Evolutionary conservation across 2,113 vertebrate genomes (phyloP).

Genomic region (Cyprinodon variegatus): DNA sequence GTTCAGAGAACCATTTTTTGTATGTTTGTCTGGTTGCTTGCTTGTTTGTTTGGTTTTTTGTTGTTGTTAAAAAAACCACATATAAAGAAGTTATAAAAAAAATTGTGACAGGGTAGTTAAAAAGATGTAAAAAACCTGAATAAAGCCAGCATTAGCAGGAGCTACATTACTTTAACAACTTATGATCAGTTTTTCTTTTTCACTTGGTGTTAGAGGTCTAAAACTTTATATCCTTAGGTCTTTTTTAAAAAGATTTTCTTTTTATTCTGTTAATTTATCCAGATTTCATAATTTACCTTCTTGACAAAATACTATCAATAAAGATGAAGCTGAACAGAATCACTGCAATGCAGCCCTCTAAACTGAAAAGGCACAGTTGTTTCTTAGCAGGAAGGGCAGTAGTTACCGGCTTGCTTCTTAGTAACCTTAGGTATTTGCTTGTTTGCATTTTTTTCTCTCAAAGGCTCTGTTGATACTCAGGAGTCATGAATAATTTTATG

Average conservation of each 20-base stretch:
- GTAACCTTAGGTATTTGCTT: constrained; percentile 77
- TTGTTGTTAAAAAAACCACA: too few species aligned
- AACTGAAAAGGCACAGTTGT: constrained; percentile 81
- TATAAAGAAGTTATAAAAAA: too few species aligned
- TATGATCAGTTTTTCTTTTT: not conserved
- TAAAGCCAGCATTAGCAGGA: not conserved
- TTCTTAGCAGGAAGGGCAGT: constrained; percentile 71
- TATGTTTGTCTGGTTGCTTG: too few species aligned
- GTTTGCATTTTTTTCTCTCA: constrained; percentile 63
- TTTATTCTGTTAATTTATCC: not conserved
- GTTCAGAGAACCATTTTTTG: too few species aligned
- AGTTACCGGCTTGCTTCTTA: constrained; percentile 71
- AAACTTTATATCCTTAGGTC: not conserved
- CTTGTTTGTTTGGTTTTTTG: too few species aligned
- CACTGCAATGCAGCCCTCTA: constrained; percentile 26
- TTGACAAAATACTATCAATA: constrained; percentile 9
- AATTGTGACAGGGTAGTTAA: too few species aligned
- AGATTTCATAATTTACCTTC: not conserved
- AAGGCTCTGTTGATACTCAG: constrained; percentile 47
- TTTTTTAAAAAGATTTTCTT: not conserved
- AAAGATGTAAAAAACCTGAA: not conserved
- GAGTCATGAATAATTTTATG: constrained; percentile 30
- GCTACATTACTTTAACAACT: not conserved
- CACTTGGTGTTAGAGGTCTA: not conserved
- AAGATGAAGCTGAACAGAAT: not conserved